These are phyloP conservation scores for Temnothorax curvispinosus DNA, from an alignment of 1,140 invertebrate genomes.

Conservation along the genomic window DNA sequence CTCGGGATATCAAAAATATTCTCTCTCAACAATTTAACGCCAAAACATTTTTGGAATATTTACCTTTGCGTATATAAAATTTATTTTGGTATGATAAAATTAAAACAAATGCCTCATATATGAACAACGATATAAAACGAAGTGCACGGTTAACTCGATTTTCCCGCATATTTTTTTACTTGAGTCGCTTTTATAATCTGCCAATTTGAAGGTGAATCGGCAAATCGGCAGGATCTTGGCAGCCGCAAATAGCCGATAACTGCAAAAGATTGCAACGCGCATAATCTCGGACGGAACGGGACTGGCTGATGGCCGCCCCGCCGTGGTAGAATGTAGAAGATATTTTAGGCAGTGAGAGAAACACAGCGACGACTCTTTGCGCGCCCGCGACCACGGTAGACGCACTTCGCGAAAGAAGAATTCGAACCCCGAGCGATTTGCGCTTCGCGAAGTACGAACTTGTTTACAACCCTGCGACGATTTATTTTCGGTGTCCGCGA, in stretches of 20 bases:
- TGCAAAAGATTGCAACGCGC: conserved; percentile 32
- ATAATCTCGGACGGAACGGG: background rate
- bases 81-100: conserved; percentile 12
- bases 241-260: background rate
- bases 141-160: conserved; percentile 2
- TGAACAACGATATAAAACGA: background rate
- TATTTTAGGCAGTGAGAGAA: conserved; percentile 59
- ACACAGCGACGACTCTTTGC: background rate
- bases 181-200: background rate
- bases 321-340: conserved; percentile 38
- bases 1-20: conserved; percentile 7
- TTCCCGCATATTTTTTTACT: background rate
- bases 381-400: background rate
- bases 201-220: background rate
- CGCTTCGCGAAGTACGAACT: conserved; percentile 35
- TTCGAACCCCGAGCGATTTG: conserved; percentile 13
- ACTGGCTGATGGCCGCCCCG: conserved; percentile 13
- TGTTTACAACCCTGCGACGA: conserved; percentile 33
- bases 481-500: conserved; percentile 40
- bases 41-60: conserved; percentile 14
- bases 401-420: conserved; percentile 37
- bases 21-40: conserved; percentile 27
- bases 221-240: background rate
- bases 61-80: background rate
- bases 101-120: background rate